A percentile compares a stretch with the other conserved stretches of the same genome.
These are phyloP conservation scores for Eulemur coronatus DNA, from an alignment of 2,797 vertebrate species.

Conservation along the genomic window DNA sequence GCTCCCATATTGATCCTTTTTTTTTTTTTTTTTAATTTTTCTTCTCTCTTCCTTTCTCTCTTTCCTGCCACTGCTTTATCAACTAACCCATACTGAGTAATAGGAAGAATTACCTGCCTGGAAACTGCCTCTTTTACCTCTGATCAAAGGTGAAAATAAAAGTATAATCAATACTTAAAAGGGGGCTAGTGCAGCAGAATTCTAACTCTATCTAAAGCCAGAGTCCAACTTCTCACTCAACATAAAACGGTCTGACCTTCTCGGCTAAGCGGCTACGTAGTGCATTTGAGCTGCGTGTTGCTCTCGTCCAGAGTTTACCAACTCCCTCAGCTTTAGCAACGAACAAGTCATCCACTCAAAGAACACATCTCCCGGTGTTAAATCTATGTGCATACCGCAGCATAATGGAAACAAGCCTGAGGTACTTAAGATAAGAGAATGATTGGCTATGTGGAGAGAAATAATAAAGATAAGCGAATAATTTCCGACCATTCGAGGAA, in stretches of 20 bases:
- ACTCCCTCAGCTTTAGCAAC: conserved; percentile 37
- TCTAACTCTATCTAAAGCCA: background rate
- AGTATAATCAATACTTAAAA: background rate
- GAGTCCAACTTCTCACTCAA: background rate
- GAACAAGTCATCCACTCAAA: conserved; percentile 40
- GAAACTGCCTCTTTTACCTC: background rate
- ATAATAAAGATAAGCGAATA: conserved; percentile 78
- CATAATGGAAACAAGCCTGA: conserved; percentile 66
- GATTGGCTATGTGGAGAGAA: conserved; percentile 59
- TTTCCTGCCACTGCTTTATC: too few relatives aligned
- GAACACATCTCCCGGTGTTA: conserved; percentile 46
- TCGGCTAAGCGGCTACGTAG: background rate
- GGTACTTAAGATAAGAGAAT: conserved; percentile 73
- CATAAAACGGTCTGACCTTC: conserved; percentile 19
- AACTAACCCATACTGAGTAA: background rate
- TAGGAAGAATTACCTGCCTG: background rate
- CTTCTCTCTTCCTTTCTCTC: too few relatives aligned
- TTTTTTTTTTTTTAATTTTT: too few relatives aligned
- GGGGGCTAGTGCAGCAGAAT: background rate
- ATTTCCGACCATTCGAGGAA: conserved; percentile 61
- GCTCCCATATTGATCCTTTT: background rate
- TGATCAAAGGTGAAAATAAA: background rate
- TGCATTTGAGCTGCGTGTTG: conserved; percentile 4
- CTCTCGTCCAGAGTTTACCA: conserved; percentile 43
- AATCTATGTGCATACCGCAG: conserved; percentile 48